Evolutionary conservation across 2,113 vertebrate genomes (phyloP).

Genomic region (Lophotis ruficrista): DNA sequence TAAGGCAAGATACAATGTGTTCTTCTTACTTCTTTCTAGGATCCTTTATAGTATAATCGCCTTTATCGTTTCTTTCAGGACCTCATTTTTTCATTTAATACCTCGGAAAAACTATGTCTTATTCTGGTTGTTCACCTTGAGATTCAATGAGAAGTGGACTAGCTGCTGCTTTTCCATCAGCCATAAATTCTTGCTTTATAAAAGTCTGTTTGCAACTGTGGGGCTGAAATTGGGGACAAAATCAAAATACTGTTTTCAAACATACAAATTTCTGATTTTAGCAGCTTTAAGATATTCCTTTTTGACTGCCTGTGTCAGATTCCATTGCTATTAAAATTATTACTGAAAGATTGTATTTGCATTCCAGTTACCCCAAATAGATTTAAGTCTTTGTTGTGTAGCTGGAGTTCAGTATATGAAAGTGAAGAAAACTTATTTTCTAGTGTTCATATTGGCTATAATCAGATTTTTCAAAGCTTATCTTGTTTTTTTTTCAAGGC

Average conservation of each 20-base stretch:
- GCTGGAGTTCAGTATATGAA: not conserved
- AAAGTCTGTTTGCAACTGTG: not conserved
- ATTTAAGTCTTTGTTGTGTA: not conserved
- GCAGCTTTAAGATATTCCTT: not conserved
- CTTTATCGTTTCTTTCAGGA: conserved; percentile 6
- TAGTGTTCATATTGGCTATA: not conserved
- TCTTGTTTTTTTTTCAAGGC: not conserved
- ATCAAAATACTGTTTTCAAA: not conserved
- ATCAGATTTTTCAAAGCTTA: not conserved
- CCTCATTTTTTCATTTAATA: not conserved
- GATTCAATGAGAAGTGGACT: not conserved
- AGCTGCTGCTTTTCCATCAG: not conserved
- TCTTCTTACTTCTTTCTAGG: not conserved
- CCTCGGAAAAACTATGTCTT: not conserved
- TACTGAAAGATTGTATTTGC: not conserved
- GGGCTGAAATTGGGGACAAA: not conserved
- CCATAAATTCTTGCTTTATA: not conserved
- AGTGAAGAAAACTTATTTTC: not conserved
- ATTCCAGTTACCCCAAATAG: not conserved
- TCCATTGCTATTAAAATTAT: not conserved
- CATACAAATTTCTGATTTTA: not conserved
- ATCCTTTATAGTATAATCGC: not conserved
- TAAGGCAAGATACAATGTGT: not conserved
- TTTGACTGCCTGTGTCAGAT: not conserved
- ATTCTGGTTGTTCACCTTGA: conserved; percentile 27